Evolutionary conservation across 2,113 vertebrate genomes (phyloP).

Genomic region (Psammodynastes pulverulentus): DNA sequence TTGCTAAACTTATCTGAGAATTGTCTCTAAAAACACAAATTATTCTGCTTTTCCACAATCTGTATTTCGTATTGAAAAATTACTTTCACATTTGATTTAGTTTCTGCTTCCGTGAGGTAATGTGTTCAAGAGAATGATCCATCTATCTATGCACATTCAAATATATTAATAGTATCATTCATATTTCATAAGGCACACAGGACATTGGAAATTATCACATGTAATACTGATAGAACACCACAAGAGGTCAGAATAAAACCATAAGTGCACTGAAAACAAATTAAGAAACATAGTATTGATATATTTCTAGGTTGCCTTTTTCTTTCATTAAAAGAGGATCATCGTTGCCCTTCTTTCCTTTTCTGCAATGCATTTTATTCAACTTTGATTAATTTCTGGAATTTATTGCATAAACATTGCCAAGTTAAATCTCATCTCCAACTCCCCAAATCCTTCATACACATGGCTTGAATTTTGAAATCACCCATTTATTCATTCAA

Average conservation of each 20-base stretch:
- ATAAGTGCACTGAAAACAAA: background rate
- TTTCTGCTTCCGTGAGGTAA: background rate
- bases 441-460: background rate
- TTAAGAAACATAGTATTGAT: background rate
- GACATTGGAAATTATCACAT: background rate
- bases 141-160: background rate
- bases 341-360: background rate
- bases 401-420: background rate
- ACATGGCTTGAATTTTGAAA: background rate
- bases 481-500: background rate
- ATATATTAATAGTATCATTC: background rate
- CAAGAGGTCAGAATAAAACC: slow-evolving; percentile 63
- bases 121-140: background rate
- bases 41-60: background rate
- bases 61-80: background rate
- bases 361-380: background rate
- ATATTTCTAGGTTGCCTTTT: background rate
- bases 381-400: background rate
- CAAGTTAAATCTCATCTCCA: background rate
- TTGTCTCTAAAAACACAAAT: background rate
- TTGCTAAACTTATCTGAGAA: background rate
- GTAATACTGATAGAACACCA: background rate
- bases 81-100: background rate
- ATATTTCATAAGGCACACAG: background rate
- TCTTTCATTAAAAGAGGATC: background rate